Conservation (phyloP, 2,113 vertebrate species). For the Pluvialis apricaria region DNA sequence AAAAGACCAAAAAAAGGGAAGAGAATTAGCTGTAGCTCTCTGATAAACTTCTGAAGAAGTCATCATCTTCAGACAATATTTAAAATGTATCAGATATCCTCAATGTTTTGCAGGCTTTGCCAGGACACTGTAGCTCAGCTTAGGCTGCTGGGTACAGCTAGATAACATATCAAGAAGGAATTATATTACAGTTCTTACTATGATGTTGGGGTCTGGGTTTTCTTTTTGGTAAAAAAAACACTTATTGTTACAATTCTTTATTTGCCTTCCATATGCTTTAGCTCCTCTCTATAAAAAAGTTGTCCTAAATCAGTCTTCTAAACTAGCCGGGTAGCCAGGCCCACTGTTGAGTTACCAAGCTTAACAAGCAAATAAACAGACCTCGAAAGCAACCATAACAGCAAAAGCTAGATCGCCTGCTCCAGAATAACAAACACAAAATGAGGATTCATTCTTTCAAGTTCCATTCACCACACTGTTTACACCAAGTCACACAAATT, state of each 20-base stretch:
- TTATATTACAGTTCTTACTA: background rate
- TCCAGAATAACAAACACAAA: background rate
- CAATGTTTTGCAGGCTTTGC: background rate
- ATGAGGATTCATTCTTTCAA: background rate
- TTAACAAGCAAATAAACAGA: background rate
- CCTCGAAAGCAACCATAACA: background rate
- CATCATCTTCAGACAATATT: background rate
- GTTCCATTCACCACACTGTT: background rate
- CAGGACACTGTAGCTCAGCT: background rate
- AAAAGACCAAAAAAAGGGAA: background rate
- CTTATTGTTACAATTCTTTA: background rate
- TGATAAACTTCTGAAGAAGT: background rate
- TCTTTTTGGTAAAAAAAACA: background rate
- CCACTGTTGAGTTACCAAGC: background rate
- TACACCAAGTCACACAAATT: background rate
- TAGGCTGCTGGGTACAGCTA: background rate
- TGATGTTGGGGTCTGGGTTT: background rate
- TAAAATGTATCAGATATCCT: background rate
- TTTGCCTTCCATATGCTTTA: background rate
- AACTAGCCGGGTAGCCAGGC: background rate
- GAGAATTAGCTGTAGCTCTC: background rate
- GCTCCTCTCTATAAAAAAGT: background rate
- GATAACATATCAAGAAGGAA: background rate
- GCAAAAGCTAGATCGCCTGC: background rate
- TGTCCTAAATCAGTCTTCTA: background rate